phyloP scores from a whole-genome alignment of 2,888 invertebrate genomes.

The Colostygia pectinataria region DNA sequence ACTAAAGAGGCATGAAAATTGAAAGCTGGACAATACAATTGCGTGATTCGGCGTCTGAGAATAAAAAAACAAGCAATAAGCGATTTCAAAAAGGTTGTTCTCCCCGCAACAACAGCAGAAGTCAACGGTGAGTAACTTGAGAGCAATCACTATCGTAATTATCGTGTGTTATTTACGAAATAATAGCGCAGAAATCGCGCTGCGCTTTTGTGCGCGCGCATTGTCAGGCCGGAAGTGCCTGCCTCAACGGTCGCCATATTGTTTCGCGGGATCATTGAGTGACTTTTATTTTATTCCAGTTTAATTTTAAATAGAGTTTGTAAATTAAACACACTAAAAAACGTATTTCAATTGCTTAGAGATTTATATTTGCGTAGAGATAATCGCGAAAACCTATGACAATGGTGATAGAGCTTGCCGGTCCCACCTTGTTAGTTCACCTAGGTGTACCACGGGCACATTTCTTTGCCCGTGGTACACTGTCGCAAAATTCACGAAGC shows the following conservation, averaged over 20 bases:
- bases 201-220: constrained; percentile 74
- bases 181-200: constrained; percentile 55
- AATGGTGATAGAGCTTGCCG: too few species aligned
- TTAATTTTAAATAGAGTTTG: not conserved
- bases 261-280: constrained; percentile 44
- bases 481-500: too few species aligned
- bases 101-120: constrained; percentile 35
- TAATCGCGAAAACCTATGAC: too few species aligned
- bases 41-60: too few species aligned
- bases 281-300: constrained; percentile 11
- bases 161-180: constrained; percentile 50
- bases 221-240: constrained; percentile 48
- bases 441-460: too few species aligned
- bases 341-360: not conserved
- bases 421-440: too few species aligned
- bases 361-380: too few species aligned
- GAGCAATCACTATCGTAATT: constrained; percentile 51
- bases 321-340: not conserved
- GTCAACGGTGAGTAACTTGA: constrained; percentile 62
- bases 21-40: too few species aligned
- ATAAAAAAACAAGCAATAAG: constrained; percentile 7
- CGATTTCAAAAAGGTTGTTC: constrained; percentile 37
- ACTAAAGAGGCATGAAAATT: too few species aligned
- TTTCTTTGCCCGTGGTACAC: too few species aligned
- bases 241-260: constrained; percentile 46